Conservation (phyloP, 2,797 vertebrate species). For the Loris lydekkerianus region DNA sequence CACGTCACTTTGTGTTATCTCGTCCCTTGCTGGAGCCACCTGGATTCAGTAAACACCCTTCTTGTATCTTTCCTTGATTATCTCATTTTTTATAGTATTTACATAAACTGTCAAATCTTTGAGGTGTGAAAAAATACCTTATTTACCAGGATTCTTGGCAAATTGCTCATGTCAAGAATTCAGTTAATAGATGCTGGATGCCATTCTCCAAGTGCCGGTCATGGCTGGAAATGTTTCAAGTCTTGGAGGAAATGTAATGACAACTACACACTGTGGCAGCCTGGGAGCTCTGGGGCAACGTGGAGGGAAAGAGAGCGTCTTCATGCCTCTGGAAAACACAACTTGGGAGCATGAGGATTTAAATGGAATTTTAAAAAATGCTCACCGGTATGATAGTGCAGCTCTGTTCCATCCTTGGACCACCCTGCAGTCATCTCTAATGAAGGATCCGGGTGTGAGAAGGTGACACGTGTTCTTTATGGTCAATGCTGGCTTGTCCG, state of each 20-base stretch:
- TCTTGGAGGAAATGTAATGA: background rate
- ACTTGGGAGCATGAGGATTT: background rate
- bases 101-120: background rate
- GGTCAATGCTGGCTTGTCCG: background rate
- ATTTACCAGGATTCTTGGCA: conserved; percentile 12
- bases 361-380: background rate
- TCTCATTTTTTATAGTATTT: conserved; percentile 29
- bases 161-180: conserved; percentile 4
- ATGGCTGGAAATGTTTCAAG: conserved; percentile 24
- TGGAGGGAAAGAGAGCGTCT: background rate
- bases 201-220: background rate
- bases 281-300: background rate
- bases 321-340: background rate
- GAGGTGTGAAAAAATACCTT: background rate
- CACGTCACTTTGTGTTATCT: background rate
- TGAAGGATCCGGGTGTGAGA: background rate
- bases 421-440: background rate
- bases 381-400: background rate
- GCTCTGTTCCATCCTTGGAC: background rate
- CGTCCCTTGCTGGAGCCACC: background rate
- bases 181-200: background rate
- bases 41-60: background rate
- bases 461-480: background rate
- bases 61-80: background rate
- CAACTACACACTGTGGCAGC: background rate